phyloP scores from a whole-genome alignment of 1,140 invertebrate species.

The Brachionus plicatilis region DNA sequence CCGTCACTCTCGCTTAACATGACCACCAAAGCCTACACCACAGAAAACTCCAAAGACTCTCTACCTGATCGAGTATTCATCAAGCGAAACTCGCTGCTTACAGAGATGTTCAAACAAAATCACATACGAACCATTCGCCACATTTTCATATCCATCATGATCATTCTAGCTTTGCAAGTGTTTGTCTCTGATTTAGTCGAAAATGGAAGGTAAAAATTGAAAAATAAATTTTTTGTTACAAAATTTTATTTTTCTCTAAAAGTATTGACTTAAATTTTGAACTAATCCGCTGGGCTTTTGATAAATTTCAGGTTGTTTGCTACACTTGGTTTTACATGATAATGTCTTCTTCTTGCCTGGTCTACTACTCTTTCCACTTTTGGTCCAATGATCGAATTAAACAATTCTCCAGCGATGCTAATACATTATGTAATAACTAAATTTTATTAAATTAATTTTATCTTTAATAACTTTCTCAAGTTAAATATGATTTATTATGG shows the following conservation, averaged over 20 bases:
- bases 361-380: slow-evolving; percentile 59
- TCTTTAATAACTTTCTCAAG: slow-evolving; percentile 43
- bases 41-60: not conserved
- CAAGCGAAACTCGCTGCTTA: slow-evolving; percentile 16
- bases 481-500: slow-evolving; percentile 50
- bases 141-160: slow-evolving; percentile 72
- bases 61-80: not conserved
- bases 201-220: slow-evolving; percentile 65
- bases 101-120: slow-evolving; percentile 67
- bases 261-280: slow-evolving; percentile 60
- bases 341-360: slow-evolving; percentile 54
- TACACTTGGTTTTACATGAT: slow-evolving; percentile 61
- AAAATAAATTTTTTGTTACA: not conserved
- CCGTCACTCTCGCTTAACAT: not conserved
- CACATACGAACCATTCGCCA: slow-evolving; percentile 77
- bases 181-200: slow-evolving; percentile 67
- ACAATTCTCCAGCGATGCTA: not conserved
- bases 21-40: slow-evolving; percentile 12
- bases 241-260: slow-evolving; percentile 36
- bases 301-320: slow-evolving; percentile 59
- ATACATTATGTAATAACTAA: slow-evolving; percentile 3
- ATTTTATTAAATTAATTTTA: not conserved
- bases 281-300: slow-evolving; percentile 60
- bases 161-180: slow-evolving; percentile 69
- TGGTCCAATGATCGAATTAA: slow-evolving; percentile 54